Conservation (phyloP, 2,113 vertebrate species). For the Hippocampus mohnikei region DNA sequence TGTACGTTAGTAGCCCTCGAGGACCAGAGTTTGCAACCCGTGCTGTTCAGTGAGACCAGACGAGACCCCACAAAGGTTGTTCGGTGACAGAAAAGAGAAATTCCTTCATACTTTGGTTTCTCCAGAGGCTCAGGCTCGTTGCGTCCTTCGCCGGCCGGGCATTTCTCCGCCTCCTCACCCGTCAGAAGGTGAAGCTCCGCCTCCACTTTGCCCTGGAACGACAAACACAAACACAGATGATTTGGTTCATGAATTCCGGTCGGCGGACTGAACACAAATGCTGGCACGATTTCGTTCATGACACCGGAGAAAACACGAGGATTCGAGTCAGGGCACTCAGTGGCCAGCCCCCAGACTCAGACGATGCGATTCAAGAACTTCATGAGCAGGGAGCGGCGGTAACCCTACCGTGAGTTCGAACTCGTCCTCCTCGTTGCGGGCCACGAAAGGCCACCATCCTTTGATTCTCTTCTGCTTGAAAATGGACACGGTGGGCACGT, state of each 20-base stretch:
- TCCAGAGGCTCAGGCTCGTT: conserved; percentile 95
- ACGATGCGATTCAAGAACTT: not conserved
- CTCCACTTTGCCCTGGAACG: conserved; percentile 92
- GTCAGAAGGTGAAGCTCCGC: conserved; percentile 93
- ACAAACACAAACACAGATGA: not conserved
- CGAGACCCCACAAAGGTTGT: not conserved
- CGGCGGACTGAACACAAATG: too few relatives aligned
- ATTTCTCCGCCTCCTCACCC: conserved; percentile 91
- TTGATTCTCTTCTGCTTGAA: conserved; percentile 99
- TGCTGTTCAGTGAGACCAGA: not conserved
- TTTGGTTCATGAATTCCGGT: too few relatives aligned
- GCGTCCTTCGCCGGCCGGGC: conserved; percentile 87
- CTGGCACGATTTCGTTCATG: too few relatives aligned
- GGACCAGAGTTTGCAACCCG: too few relatives aligned
- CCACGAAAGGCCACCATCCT: conserved; percentile 97
- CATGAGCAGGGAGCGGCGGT: not conserved
- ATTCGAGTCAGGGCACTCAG: too few relatives aligned
- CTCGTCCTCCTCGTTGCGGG: conserved; percentile 91
- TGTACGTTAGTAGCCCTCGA: too few relatives aligned
- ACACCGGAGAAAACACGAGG: too few relatives aligned
- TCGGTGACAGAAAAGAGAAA: not conserved
- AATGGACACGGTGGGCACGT: conserved; percentile 91
- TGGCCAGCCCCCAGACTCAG: not conserved
- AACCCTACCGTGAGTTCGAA: conserved; percentile 86
- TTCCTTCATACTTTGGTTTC: conserved; percentile 90